Percentiles rank a stretch among this genome's conserved stretches.
phyloP scores from a whole-genome alignment of 2,797 vertebrate species.

The Hyperoplus immaculatus region DNA sequence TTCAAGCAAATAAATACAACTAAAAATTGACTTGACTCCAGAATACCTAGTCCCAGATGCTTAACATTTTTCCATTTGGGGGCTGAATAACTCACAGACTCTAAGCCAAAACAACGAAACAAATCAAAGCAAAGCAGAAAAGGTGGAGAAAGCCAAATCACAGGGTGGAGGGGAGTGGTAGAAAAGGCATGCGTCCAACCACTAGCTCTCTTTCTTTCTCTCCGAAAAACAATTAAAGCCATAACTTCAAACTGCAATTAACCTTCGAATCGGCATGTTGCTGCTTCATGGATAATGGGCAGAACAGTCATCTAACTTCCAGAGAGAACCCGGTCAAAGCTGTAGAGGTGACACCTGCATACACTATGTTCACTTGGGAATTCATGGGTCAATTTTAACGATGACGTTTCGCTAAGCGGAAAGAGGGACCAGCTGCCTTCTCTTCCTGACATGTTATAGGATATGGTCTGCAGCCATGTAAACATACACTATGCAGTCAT shows the following conservation, averaged over 20 bases:
- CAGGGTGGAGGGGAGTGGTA: constrained; percentile 55
- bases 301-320: constrained; percentile 12
- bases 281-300: background rate
- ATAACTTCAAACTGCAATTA: constrained; percentile 36
- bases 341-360: constrained; percentile 35
- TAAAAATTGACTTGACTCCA: constrained; percentile 56
- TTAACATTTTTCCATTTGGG: constrained; percentile 76
- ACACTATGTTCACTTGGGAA: constrained; percentile 38
- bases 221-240: constrained; percentile 52
- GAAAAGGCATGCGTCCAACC: constrained; percentile 49
- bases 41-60: constrained; percentile 69
- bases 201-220: constrained; percentile 43
- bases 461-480: constrained; percentile 48
- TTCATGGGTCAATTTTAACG: constrained; percentile 55
- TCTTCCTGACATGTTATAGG: constrained; percentile 48
- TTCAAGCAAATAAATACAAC: constrained; percentile 73
- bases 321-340: constrained; percentile 26
- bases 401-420: constrained; percentile 40
- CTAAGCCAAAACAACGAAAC: constrained; percentile 68
- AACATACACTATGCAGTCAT: constrained; percentile 22
- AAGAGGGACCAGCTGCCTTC: constrained; percentile 63
- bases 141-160: constrained; percentile 57
- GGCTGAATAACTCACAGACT: constrained; percentile 64
- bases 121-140: constrained; percentile 57
- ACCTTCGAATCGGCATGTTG: constrained; percentile 20